phyloP scores from a whole-genome alignment of 2,888 invertebrate species.

The Rotaria sp. region DNA sequence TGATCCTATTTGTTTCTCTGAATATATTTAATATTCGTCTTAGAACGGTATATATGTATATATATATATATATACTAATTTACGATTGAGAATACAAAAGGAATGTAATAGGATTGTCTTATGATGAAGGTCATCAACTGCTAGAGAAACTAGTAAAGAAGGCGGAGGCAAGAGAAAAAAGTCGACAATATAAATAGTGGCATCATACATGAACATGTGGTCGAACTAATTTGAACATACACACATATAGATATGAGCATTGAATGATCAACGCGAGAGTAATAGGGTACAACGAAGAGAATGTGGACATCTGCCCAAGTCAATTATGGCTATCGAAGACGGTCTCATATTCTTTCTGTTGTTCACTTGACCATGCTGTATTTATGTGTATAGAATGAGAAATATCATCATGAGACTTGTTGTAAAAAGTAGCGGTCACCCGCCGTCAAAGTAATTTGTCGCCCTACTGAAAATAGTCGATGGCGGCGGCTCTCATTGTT shows the following conservation, averaged over 20 bases:
- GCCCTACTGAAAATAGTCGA: not conserved
- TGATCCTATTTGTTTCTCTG: not conserved
- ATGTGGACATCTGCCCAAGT: conserved; percentile 12
- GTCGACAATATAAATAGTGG: not conserved
- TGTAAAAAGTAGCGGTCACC: conserved; percentile 5
- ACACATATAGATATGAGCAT: not conserved
- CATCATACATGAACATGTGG: conserved; percentile 1
- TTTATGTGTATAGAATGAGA: not conserved
- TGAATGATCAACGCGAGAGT: not conserved
- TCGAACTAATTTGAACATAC: not conserved
- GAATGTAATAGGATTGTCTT: not conserved
- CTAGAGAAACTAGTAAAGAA: not conserved
- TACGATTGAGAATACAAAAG: not conserved
- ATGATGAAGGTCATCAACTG: not conserved
- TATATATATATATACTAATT: not conserved
- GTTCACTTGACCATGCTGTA: conserved; percentile 6
- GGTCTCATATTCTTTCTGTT: not conserved
- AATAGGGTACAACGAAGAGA: not conserved
- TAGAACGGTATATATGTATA: not conserved
- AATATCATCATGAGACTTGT: not conserved
- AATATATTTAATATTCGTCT: not conserved
- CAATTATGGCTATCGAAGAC: not conserved
- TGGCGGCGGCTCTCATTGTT: not conserved
- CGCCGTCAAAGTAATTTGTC: conserved; percentile 12
- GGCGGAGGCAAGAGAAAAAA: not conserved